Conservation (phyloP, 2,113 vertebrate genomes). For the Vulpes ferrilata region DNA sequence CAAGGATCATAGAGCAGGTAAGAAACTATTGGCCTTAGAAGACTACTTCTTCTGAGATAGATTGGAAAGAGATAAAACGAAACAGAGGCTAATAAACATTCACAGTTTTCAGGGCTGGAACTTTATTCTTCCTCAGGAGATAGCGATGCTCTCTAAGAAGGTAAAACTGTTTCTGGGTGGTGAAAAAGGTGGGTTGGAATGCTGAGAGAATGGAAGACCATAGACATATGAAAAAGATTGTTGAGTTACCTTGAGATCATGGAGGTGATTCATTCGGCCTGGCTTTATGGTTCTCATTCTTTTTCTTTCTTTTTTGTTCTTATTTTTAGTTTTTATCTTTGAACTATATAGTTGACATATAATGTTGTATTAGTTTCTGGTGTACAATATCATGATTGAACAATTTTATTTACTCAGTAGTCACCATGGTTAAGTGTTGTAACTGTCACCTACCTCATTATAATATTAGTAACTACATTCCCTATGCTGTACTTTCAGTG, state of each 20-base stretch:
- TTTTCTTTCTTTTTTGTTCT: neutral
- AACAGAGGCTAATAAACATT: neutral
- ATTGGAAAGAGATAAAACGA: neutral
- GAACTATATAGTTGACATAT: neutral
- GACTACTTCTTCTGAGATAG: neutral
- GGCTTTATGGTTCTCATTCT: neutral
- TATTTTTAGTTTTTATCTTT: neutral
- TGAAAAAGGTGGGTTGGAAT: neutral
- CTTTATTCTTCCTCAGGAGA: neutral
- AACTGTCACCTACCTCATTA: neutral
- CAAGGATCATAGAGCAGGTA: neutral
- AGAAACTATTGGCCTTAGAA: slow-evolving; percentile 12
- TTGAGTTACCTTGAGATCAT: neutral
- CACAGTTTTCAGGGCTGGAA: neutral
- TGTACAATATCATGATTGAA: neutral
- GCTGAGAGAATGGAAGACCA: neutral
- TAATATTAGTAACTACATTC: neutral
- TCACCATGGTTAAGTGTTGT: neutral
- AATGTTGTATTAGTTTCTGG: neutral
- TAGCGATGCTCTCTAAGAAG: neutral
- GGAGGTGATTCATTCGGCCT: neutral
- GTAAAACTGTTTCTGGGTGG: neutral
- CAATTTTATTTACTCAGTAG: neutral
- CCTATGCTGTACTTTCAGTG: neutral
- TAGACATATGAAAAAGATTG: neutral